Evolutionary conservation across 2,888 invertebrate species (phyloP), one percentile per base, ranked within the genome.

Genomic region (Drosophila kuntzei): DNA sequence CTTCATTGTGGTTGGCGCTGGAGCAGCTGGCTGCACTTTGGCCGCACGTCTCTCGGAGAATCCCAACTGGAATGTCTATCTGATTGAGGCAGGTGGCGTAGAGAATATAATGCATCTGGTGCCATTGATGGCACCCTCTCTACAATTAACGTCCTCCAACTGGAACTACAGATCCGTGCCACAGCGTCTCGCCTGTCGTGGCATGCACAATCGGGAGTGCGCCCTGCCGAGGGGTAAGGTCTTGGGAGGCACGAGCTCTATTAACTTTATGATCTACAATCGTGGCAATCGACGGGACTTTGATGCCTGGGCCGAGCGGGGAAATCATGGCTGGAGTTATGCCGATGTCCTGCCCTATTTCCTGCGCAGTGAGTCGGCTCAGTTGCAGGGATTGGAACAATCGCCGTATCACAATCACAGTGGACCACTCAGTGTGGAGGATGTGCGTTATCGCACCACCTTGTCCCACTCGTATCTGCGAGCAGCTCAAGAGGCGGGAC

Each of bases 1-100:
- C 91, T 97, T 97, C 88, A 96, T 97, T 71, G 93, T 97, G 44
- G 95, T 97, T 11, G 97, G 97, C 4, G 95, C 95, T 1, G 97
- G 97, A 27, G 97, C 97, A 5, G 97, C 97, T 89, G 97, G 97
- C 44, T 90, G 92, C 70, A 92, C 92, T 2, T 63, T 93, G 27
- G 93, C 93, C 2, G 92, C 92, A 62, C 90, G 93, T 1, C 89
- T 93, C 46, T 89, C 92, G 0, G 93, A 93, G 82, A 90, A 92
- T 71, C 90, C 90, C 39, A 79, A 92, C 3, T 93, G 93, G 93
- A 92, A 89, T 3, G 93, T 94, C 1, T 90, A 93, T 18, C 84
- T 94, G 1, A 84, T 94, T 8, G 94, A 94, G 79, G 94, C 94
- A 0, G 94, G 94, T 0, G 91, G 91, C 4, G 91, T 92, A 1